These are phyloP conservation scores for Corythornis vintsioides DNA, from an alignment of 2,113 vertebrate genomes.

Conservation along the genomic window DNA sequence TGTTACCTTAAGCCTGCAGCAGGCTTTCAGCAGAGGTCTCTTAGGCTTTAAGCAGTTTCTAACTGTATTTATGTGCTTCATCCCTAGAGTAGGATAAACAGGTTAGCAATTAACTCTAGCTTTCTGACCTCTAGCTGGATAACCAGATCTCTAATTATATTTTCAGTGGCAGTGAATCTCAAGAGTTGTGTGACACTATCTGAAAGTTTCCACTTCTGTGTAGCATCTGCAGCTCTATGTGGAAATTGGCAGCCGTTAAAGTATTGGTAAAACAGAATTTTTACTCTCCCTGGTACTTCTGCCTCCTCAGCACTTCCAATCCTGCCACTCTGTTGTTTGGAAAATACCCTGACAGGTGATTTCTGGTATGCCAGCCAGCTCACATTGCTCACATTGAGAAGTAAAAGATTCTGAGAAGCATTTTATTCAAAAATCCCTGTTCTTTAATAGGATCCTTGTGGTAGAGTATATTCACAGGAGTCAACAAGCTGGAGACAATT, in stretches of 20 bases:
- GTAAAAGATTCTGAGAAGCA: background rate
- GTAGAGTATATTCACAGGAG: background rate
- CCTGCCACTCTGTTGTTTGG: background rate
- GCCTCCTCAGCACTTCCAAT: background rate
- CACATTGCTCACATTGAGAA: background rate
- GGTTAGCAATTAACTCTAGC: conserved; percentile 73
- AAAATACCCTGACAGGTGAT: background rate
- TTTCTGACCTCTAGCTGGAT: conserved; percentile 66
- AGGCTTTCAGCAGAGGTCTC: conserved; percentile 54
- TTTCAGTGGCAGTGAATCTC: conserved; percentile 61
- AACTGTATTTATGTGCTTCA: conserved; percentile 62
- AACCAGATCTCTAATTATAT: conserved; percentile 73
- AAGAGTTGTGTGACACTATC: conserved; percentile 26
- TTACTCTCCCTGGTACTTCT: background rate
- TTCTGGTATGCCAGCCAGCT: background rate
- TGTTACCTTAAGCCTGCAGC: conserved; percentile 9
- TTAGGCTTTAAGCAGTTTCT: conserved; percentile 55
- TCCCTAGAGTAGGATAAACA: conserved; percentile 73
- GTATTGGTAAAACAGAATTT: background rate
- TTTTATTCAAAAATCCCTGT: background rate
- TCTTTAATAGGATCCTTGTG: background rate
- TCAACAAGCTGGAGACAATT: background rate
- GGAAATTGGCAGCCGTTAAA: background rate
- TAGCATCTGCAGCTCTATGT: background rate
- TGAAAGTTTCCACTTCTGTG: conserved; percentile 15